phyloP scores from a whole-genome alignment of 37 sponge, comb jelly and placozoan species.

The Spongilla lacustris region DNA sequence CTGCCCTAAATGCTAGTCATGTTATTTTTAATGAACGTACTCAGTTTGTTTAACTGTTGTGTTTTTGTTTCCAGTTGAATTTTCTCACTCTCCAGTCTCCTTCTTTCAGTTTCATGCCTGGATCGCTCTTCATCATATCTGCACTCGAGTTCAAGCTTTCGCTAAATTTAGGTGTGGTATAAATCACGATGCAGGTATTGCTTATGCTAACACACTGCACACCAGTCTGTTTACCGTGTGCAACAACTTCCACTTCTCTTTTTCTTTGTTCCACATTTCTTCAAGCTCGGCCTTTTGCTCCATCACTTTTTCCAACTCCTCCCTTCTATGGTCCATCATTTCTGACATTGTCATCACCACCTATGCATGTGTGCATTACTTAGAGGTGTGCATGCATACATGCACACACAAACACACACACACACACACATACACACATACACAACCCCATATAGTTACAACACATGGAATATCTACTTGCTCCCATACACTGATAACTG shows the following conservation, averaged over 20 bases:
- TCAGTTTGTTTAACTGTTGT: slow-evolving; percentile 19
- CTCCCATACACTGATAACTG: no score
- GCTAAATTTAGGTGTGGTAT: slow-evolving; percentile 18
- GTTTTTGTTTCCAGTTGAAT: slow-evolving; percentile 46
- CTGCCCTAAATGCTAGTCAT: no score
- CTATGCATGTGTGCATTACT: not conserved
- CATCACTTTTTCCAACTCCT: slow-evolving; percentile 38
- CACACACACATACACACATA: no score
- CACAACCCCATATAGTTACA: no score
- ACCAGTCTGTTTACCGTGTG: slow-evolving; percentile 23
- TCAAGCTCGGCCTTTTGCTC: slow-evolving; percentile 58
- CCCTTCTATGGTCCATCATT: slow-evolving; percentile 56
- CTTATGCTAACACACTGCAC: no score
- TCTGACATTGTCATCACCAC: slow-evolving; percentile 48
- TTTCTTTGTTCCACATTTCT: slow-evolving; percentile 68
- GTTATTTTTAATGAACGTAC: not conserved
- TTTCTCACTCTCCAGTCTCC: slow-evolving; percentile 52
- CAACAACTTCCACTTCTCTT: slow-evolving; percentile 51
- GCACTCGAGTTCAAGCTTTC: slow-evolving; percentile 54
- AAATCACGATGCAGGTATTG: no score
- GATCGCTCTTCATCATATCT: slow-evolving; percentile 62
- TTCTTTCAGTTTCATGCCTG: slow-evolving; percentile 29
- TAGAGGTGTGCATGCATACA: no score
- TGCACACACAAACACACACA: no score
- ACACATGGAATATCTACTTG: no score